These are phyloP conservation scores for Andrena haemorrhoa DNA, from an alignment of 2,888 invertebrate species.

Conservation along the genomic window DNA sequence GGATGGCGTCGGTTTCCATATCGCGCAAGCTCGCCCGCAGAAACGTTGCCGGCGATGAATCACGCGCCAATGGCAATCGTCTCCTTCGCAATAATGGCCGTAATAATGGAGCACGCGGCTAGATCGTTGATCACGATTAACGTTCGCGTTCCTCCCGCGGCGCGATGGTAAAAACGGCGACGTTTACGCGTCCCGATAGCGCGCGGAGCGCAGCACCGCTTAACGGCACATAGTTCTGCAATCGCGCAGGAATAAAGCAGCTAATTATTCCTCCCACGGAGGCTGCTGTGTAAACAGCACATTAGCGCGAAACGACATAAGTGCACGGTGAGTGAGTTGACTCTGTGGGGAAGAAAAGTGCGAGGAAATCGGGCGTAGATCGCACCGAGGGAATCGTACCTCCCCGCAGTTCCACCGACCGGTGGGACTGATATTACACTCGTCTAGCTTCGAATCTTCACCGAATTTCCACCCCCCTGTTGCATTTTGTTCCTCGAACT, in stretches of 20 bases:
- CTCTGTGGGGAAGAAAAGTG: background rate
- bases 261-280: constrained; percentile 23
- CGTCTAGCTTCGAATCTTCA: too few relatives aligned
- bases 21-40: constrained; percentile 31
- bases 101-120: constrained; percentile 62
- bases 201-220: constrained; percentile 11
- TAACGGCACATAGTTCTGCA: constrained; percentile 41
- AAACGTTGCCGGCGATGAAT: constrained; percentile 61
- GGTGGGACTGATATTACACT: too few relatives aligned
- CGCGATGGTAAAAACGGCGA: constrained; percentile 42
- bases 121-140: constrained; percentile 69
- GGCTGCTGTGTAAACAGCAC: constrained; percentile 23
- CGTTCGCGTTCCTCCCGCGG: constrained; percentile 39
- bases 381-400: too few relatives aligned
- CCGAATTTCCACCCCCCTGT: too few relatives aligned
- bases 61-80: constrained; percentile 60
- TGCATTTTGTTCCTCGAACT: too few relatives aligned
- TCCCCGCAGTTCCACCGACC: too few relatives aligned
- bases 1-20: constrained; percentile 3
- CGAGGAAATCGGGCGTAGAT: too few relatives aligned
- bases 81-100: constrained; percentile 68
- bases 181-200: constrained; percentile 26
- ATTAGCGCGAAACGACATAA: constrained; percentile 11
- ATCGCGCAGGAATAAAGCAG: constrained; percentile 33
- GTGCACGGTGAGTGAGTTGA: background rate